These are phyloP conservation scores for Heliocidaris erythrogramma DNA, from an alignment of 35 echinoderm and acorn worm genomes.

Conservation along the genomic window DNA sequence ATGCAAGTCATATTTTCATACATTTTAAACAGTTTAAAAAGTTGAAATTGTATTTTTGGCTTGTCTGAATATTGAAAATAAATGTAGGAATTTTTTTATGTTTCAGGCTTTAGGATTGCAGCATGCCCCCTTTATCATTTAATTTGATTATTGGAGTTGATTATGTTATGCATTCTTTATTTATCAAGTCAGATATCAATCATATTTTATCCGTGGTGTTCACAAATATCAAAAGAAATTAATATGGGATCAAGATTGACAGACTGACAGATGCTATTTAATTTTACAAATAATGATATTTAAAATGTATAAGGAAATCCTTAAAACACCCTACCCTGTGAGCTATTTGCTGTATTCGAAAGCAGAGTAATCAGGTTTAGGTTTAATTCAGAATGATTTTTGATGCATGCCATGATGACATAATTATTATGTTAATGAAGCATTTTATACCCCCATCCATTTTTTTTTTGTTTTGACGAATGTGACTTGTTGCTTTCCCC, in stretches of 20 bases:
- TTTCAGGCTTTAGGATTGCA: neutral
- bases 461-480: neutral
- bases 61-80: no score
- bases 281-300: neutral
- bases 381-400: neutral
- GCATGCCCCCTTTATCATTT: neutral
- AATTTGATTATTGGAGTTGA: neutral
- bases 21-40: neutral
- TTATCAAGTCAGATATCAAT: neutral
- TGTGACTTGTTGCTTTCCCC: conserved; percentile 32
- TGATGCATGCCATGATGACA: neutral
- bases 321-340: neutral
- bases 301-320: neutral
- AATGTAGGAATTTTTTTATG: neutral
- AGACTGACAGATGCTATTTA: no score
- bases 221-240: no score
- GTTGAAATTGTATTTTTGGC: neutral
- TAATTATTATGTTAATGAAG: neutral
- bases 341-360: no score
- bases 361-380: no score
- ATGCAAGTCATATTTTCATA: neutral
- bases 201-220: no score
- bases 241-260: no score
- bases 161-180: neutral
- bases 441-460: neutral